Conservation (phyloP, 2,113 vertebrate genomes). For the Scomber colias region DNA sequence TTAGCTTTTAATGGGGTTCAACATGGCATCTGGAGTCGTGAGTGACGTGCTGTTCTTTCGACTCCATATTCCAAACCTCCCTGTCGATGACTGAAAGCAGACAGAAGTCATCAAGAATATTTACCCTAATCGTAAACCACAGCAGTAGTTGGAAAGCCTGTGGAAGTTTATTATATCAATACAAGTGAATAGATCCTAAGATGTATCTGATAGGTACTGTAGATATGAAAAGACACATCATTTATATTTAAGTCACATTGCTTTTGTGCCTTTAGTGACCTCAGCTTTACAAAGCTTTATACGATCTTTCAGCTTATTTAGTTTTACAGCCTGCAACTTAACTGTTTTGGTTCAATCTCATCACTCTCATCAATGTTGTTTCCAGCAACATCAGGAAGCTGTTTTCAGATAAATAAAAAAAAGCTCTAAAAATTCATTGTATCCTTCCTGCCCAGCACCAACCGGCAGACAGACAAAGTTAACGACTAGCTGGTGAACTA, state of each 20-base stretch:
- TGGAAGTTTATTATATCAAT: not conserved
- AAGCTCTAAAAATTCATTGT: too few relatives aligned
- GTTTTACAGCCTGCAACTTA: too few relatives aligned
- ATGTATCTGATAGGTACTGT: not conserved
- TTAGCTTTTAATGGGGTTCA: constrained; percentile 16
- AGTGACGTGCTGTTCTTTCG: not conserved
- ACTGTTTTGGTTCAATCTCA: too few relatives aligned
- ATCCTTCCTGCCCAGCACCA: too few relatives aligned
- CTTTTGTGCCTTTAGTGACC: too few relatives aligned
- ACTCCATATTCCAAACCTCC: not conserved
- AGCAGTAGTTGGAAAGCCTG: not conserved
- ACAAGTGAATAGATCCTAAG: not conserved
- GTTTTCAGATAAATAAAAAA: too few relatives aligned
- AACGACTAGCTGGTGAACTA: too few relatives aligned
- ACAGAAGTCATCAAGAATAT: not conserved
- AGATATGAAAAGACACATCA: not conserved
- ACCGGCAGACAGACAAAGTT: too few relatives aligned
- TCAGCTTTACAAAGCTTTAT: too few relatives aligned
- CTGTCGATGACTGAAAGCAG: not conserved
- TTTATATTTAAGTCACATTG: not conserved
- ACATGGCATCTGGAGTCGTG: not conserved
- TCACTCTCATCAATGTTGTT: too few relatives aligned
- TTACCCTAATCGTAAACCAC: not conserved
- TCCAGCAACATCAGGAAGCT: too few relatives aligned
- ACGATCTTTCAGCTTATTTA: too few relatives aligned